Base-by-base conservation (phyloP, 2,888 invertebrate genomes). In the Ormyrus nitidulus region DNA sequence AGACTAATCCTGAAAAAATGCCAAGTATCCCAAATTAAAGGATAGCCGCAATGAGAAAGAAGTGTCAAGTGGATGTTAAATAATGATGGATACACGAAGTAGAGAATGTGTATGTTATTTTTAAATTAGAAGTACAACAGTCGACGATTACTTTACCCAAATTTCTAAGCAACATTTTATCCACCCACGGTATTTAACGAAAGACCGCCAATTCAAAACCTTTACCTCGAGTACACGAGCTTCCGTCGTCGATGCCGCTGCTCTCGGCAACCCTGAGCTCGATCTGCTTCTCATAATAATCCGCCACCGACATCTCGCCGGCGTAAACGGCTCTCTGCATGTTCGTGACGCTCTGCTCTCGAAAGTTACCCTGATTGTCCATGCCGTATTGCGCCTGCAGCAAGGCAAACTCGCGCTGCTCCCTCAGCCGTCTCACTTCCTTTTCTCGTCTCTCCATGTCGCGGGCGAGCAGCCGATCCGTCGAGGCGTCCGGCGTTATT, bases 301-400 rank as follows among this genome's bases (percentile, higher is more conserved):
- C 95, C 11, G 95, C 94, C 0, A 96, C 95, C 6, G 95, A 95
- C 91, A 97, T 94, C 87, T 96, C 95, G 9, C 97, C 97, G 70
- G 95, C 95, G 90, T 95, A 95, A 56, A 97, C 97, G 58, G 97
- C 97, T 53, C 95, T 92, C 90, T 95, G 95, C 92, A 97, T 93
- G 87, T 95, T 95, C 81, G 94, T 94, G 13, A 95, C 94, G 44
- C 95, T 95, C 82, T 96, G 95, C 86, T 95, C 94, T 66, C 94
- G 92, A 90, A 94, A 96, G 86, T 95, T 96, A 6, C 95, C 96
- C 86, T 96, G 95, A 88, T 96, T 95, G 87, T 96, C 96, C 97
- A 97, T 97, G 1, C 97, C 97, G 87, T 96, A 97, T 88, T 96
- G 96, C 2, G 96, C 96, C 88, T 95, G 91, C 56, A 96, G 89